Percentiles rank a stretch among this genome's conserved stretches.
Evolutionary conservation across 1,140 invertebrate genomes (phyloP).

Genomic region (Physella acuta): DNA sequence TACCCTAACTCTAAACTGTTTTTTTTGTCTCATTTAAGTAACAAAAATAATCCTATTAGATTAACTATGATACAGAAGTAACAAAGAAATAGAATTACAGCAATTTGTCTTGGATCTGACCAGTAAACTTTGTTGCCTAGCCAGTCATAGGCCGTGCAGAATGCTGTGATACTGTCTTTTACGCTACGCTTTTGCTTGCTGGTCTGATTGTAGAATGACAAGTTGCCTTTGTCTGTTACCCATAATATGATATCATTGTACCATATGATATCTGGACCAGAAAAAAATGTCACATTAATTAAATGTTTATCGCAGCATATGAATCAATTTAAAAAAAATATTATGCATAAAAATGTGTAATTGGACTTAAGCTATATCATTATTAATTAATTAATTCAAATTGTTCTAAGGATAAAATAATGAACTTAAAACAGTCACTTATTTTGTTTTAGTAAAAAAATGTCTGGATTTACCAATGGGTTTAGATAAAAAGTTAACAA

Average conservation of each 20-base stretch:
- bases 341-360: neutral
- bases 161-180: conserved; percentile 71
- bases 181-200: conserved; percentile 50
- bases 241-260: conserved; percentile 35
- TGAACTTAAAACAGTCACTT: neutral
- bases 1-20: too few relatives aligned
- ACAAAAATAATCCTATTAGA: too few relatives aligned
- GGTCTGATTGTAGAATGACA: conserved; percentile 32
- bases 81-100: conserved; percentile 40
- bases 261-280: conserved; percentile 36
- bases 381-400: neutral
- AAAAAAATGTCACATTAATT: too few relatives aligned
- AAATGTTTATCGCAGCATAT: too few relatives aligned
- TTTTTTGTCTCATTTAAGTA: too few relatives aligned
- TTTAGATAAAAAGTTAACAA: conserved; percentile 28
- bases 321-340: conserved; percentile 2
- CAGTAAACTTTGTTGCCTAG: conserved; percentile 85
- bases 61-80: too few relatives aligned
- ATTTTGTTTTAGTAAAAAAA: neutral
- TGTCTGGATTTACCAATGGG: conserved; percentile 11
- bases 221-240: conserved; percentile 29
- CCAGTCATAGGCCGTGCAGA: conserved; percentile 84
- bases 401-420: neutral
- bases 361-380: neutral
- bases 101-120: conserved; percentile 73